Evolutionary conservation across 2,113 vertebrate genomes (phyloP), one percentile per base, ranked within the genome.

Genomic region (Mastomys natalensis): DNA sequence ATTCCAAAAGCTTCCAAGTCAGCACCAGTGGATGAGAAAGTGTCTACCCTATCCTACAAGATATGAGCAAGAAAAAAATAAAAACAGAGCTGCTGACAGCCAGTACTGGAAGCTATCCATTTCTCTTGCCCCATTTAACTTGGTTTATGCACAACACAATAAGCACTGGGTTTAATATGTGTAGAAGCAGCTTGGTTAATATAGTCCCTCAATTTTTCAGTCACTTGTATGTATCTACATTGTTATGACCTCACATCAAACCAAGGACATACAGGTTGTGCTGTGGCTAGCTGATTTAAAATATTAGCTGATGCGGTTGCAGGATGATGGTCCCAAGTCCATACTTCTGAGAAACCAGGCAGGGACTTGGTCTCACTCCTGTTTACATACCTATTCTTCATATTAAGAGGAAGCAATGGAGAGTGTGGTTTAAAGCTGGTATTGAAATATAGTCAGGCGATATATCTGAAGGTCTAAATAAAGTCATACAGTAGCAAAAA

Each of bases 11-110:
- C 81, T 96, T 97, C 53, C 70, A 76, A 66, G 73, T 70, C 0
- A 1, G 51, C n/a, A 87, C 43, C 51, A 89, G 76, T 80, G 48
- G 0, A 94, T 87, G 43, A 95, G 74, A 55, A 53, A 89, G 87
- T 91, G 62, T 87, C 93, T 87, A 93, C 81, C 87, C 96, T 55
- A 68, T 51, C 87, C 86, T 78, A 64, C 10, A 93, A 85, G 80
- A 92, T 34, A 66, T 6, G 26, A 58, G n/a, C 85, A 95, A 60
- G 24, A 55, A 62, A 87, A 74, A 43, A 82, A 92, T 10, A 48
- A 94, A 86, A 85, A 4, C 66, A 55, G 66, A 34, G 31, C 74
- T 96, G 64, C 81, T 81, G 40, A 96, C 31, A 91, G 68, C 45
- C 66, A 34, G 5, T 43, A 48, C 11, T 40, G 7, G n/a, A 93